A percentile compares a stretch with the other conserved stretches of the same genome.
These are phyloP conservation scores for Paralvinella palmiformis DNA, from an alignment of 1,140 invertebrate species.

Conservation along the genomic window DNA sequence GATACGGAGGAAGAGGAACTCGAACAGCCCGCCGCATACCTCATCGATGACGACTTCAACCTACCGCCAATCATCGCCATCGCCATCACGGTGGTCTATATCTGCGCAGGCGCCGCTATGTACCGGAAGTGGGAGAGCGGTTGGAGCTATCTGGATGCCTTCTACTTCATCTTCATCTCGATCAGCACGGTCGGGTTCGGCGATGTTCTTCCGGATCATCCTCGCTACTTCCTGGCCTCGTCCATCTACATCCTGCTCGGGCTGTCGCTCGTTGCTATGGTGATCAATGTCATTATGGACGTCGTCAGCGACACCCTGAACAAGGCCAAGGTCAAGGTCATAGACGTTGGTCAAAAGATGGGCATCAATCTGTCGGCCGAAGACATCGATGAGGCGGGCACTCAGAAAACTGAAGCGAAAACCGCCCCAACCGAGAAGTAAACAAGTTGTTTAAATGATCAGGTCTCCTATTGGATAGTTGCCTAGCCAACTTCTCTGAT, in stretches of 20 bases:
- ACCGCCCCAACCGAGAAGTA: no score
- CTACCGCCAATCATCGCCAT: slow-evolving; percentile 81
- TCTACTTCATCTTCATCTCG: slow-evolving; percentile 90
- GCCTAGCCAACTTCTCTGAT: no score
- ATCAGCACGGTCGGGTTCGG: slow-evolving; percentile 66
- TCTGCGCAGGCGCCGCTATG: slow-evolving; percentile 71
- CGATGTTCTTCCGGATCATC: slow-evolving; percentile 67
- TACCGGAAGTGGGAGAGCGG: slow-evolving; percentile 56
- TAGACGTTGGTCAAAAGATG: slow-evolving; percentile 14
- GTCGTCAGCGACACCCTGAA: slow-evolving; percentile 29
- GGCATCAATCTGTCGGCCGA: neutral
- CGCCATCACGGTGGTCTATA: slow-evolving; percentile 72
- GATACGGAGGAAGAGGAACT: neutral
- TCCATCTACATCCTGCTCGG: slow-evolving; percentile 92
- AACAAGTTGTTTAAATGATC: no score
- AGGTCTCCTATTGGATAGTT: no score
- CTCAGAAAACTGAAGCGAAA: neutral
- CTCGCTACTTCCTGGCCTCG: slow-evolving; percentile 66
- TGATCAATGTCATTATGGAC: slow-evolving; percentile 75
- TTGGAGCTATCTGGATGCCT: slow-evolving; percentile 84
- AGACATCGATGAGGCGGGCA: neutral
- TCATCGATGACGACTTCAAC: slow-evolving; percentile 86
- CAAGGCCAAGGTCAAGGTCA: slow-evolving; percentile 15
- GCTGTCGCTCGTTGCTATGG: slow-evolving; percentile 68
- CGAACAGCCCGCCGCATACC: neutral